Evolutionary conservation across 2,888 invertebrate species (phyloP).

Genomic region (Pheosia tremula): DNA sequence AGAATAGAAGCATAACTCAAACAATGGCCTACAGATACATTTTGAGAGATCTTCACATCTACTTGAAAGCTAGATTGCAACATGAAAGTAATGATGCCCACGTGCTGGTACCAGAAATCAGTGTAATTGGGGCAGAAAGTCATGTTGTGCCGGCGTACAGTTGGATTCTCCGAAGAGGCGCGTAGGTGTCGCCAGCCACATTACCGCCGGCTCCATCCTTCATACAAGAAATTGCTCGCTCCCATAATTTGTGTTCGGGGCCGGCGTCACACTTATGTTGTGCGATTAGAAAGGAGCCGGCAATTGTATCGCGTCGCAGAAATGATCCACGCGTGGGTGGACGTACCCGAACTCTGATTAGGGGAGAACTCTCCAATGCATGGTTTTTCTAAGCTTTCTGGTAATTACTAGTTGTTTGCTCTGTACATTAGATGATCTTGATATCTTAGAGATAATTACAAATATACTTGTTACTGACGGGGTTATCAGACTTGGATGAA

Average conservation of each 20-base stretch:
- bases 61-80: conserved; percentile 11
- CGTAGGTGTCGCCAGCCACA: conserved; percentile 74
- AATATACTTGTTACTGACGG: conserved; percentile 1
- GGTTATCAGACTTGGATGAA: background rate
- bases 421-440: background rate
- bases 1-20: conserved; percentile 1
- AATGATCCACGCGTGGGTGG: conserved; percentile 68
- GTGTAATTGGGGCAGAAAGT: conserved; percentile 74
- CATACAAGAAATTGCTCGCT: conserved; percentile 78
- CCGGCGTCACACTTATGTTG: conserved; percentile 76
- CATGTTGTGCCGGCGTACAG: conserved; percentile 65
- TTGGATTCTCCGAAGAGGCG: conserved; percentile 76
- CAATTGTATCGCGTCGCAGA: conserved; percentile 71
- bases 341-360: conserved; percentile 48
- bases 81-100: conserved; percentile 34
- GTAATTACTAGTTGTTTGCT: background rate
- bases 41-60: background rate
- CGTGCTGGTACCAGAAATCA: conserved; percentile 29
- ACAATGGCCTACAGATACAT: background rate
- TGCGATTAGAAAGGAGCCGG: conserved; percentile 80
- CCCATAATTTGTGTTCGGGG: conserved; percentile 82
- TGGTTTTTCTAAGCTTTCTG: conserved; percentile 22
- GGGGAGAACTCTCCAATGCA: conserved; percentile 44
- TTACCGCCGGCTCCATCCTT: conserved; percentile 70
- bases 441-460: background rate